Percentiles rank a stretch among this genome's conserved stretches.
phyloP scores from a whole-genome alignment of 1,140 invertebrate genomes.

The Platorchestia sp. region DNA sequence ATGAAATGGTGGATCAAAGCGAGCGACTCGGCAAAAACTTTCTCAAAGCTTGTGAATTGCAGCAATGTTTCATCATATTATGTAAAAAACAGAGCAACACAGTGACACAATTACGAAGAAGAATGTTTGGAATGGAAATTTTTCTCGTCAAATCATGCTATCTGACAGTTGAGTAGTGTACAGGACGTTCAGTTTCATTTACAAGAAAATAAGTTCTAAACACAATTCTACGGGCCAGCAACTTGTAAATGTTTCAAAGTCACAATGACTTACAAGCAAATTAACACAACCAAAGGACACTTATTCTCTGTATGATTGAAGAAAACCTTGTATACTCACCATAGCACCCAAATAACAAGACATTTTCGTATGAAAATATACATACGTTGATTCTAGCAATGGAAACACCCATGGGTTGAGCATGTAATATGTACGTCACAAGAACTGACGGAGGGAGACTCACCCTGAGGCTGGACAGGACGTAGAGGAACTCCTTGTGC shows the following conservation, averaged over 20 bases:
- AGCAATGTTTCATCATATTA: background rate
- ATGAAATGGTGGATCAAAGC: background rate
- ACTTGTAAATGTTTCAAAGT: background rate
- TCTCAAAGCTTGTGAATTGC: background rate
- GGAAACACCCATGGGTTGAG: too few relatives aligned
- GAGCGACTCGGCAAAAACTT: background rate
- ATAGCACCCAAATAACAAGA: background rate
- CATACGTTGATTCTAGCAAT: background rate
- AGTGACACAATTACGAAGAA: background rate
- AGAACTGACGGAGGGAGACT: slow-evolving; percentile 34
- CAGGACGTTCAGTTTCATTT: background rate
- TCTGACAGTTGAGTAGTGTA: background rate
- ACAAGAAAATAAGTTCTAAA: background rate
- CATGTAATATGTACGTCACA: too few relatives aligned
- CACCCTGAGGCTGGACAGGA: slow-evolving; percentile 80
- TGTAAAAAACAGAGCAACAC: background rate
- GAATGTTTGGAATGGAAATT: background rate
- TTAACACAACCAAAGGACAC: background rate
- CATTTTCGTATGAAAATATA: background rate
- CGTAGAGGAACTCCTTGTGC: slow-evolving; percentile 81
- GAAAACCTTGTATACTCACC: background rate
- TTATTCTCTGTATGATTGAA: background rate
- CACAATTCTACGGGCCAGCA: background rate
- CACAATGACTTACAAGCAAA: background rate
- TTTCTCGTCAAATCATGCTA: background rate